Percentiles rank a stretch among this genome's conserved stretches.
These are phyloP conservation scores for Onthophagus taurus DNA, from an alignment of 1,140 invertebrate species.

Conservation along the genomic window DNA sequence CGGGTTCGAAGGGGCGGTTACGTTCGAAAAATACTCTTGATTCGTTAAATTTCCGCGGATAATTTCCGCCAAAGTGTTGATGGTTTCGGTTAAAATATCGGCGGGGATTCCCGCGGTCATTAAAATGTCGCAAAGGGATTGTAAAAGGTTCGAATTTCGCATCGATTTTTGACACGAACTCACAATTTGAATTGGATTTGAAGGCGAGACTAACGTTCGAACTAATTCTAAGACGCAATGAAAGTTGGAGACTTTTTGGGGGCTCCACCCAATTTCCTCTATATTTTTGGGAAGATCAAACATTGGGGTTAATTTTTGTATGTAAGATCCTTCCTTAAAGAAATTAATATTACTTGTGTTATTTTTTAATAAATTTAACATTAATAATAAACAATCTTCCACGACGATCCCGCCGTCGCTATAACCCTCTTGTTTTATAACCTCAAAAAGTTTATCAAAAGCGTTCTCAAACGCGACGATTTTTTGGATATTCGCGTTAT, in stretches of 20 bases:
- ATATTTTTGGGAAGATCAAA: conserved; percentile 63
- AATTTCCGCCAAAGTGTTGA: conserved; percentile 90
- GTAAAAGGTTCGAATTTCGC: conserved; percentile 69
- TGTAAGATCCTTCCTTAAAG: conserved; percentile 95
- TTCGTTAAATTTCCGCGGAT: conserved; percentile 84
- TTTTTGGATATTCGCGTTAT: conserved; percentile 97
- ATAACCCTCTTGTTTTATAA: conserved; percentile 85
- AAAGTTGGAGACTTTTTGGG: conserved; percentile 92
- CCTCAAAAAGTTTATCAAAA: conserved; percentile 91
- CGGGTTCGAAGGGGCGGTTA: conserved; percentile 87
- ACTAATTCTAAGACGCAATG: conserved; percentile 87
- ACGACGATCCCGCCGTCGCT: conserved; percentile 96
- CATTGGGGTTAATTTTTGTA: conserved; percentile 81
- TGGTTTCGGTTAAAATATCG: conserved; percentile 92
- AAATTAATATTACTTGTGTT: conserved; percentile 98
- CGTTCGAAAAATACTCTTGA: conserved; percentile 84
- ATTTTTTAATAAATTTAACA: conserved; percentile 89
- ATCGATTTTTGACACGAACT: conserved; percentile 82
- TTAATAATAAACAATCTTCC: conserved; percentile 92
- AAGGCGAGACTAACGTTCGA: conserved; percentile 47
- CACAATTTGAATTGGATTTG: conserved; percentile 43
- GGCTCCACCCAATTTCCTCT: conserved; percentile 76
- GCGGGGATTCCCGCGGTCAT: conserved; percentile 66
- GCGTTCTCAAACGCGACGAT: conserved; percentile 99
- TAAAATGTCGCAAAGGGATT: conserved; percentile 39